Conservation (phyloP, 64 coral and sea anemone genomes). For the Astreopora myriophthalma region DNA sequence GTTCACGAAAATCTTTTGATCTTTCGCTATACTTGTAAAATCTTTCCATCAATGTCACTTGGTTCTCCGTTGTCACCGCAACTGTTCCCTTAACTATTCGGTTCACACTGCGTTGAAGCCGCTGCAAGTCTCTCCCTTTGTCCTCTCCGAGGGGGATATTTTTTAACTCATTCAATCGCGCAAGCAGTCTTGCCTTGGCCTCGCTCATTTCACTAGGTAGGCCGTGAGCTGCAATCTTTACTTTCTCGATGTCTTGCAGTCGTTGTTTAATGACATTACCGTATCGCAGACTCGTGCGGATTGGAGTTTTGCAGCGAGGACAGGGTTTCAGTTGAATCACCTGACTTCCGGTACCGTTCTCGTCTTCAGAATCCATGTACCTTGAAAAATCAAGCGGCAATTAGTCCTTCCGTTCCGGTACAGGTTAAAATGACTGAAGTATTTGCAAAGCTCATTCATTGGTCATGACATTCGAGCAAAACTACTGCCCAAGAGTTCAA, state of each 20-base stretch:
- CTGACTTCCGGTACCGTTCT: neutral
- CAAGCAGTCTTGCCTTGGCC: neutral
- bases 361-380: too few relatives aligned
- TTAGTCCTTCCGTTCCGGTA: too few relatives aligned
- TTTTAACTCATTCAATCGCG: neutral
- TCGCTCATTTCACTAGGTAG: neutral
- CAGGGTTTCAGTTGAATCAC: constrained; percentile 74
- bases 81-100: neutral
- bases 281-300: constrained; percentile 77
- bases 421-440: too few relatives aligned
- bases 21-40: neutral
- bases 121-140: neutral
- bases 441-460: too few relatives aligned
- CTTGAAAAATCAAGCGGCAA: too few relatives aligned
- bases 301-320: constrained; percentile 72
- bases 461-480: too few relatives aligned
- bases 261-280: constrained; percentile 76
- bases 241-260: constrained; percentile 49
- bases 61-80: neutral
- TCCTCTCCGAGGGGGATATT: neutral
- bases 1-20: too few relatives aligned
- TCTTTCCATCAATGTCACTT: constrained; percentile 4
- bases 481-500: too few relatives aligned
- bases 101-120: neutral
- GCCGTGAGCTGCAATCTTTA: neutral